Percentiles rank a stretch among this genome's conserved stretches.
Evolutionary conservation across 2,797 vertebrate genomes (phyloP).

Genomic region (Simalia tracyae): DNA sequence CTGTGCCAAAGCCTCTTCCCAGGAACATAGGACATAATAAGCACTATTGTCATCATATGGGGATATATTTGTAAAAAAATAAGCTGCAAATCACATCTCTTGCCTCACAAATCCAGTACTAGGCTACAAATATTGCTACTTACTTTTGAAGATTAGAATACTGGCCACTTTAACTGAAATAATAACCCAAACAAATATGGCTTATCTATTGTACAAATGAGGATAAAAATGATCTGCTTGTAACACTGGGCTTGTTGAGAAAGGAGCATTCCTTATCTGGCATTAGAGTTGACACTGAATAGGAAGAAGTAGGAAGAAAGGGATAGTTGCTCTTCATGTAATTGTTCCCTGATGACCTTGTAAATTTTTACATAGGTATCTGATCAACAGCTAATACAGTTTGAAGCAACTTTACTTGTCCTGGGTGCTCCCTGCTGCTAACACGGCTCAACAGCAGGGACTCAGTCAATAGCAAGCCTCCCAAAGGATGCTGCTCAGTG

Average conservation of each 20-base stretch:
- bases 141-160: background rate
- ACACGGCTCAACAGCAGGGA: conserved; percentile 29
- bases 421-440: conserved; percentile 40
- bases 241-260: background rate
- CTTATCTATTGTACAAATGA: background rate
- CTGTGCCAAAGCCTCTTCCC: background rate
- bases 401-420: conserved; percentile 54
- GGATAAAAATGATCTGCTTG: background rate
- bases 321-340: conserved; percentile 21
- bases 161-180: background rate
- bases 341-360: conserved; percentile 31
- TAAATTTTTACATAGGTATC: conserved; percentile 52
- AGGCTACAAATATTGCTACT: too few species aligned
- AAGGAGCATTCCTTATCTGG: background rate
- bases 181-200: background rate
- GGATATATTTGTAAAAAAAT: background rate
- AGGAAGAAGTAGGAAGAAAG: conserved; percentile 23
- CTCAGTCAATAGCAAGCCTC: conserved; percentile 42
- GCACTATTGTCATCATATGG: background rate
- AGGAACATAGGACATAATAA: background rate
- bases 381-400: conserved; percentile 39
- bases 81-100: background rate
- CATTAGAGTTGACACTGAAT: background rate
- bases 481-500: conserved; percentile 24
- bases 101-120: too few species aligned